Base-by-base conservation (phyloP, 2,797 vertebrate species). In the Pygocentrus nattereri region DNA sequence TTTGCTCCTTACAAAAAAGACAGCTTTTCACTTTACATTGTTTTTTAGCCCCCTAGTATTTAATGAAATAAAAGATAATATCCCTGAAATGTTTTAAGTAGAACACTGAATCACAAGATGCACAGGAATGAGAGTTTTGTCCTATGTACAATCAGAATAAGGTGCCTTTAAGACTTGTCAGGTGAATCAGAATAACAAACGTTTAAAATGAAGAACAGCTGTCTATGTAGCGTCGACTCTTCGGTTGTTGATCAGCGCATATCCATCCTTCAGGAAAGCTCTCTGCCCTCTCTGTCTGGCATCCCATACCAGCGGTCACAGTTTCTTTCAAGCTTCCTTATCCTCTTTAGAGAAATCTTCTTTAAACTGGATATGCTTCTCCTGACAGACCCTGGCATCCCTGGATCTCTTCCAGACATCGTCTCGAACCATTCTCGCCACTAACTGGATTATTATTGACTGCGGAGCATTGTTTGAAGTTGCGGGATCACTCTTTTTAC, bases 241-340 rank as follows among this genome's bases (percentile, higher is more conserved):
- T n/a, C n/a, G n/a, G n/a, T n/a, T n/a, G n/a, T 80, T 34, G 56
- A 67, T 80, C 3, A 80, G 47, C 4, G 70, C 70, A 31, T 56
- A 30, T 16, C n/a, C 76, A 61, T 83, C 71, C n/a, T 54, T 74
- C 16, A 79, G 44, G n/a, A 27, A 80, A 2, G 71, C 71, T 67
- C 27, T 64, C 19, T 65, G 34, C n/a, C 58, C 30, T 8, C 31
- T 64, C 18, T 11, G 23, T 10, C 54, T 30, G 2, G 65, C 52
- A 13, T 78, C 52, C 25, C 59, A 6, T 8, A 73, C 69, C 15
- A 19, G 7, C 30, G n/a, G n/a, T 34, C 68, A 50, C 56, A 76
- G 31, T 12, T 65, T 65, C 5, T 18, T 25, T 1, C 47, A 3
- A 15, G 59, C 44, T 16, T 34, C 61, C 0, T 47, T 27, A 21